Conservation (phyloP, 2,888 invertebrate species). For the Mesochorus sp. region DNA sequence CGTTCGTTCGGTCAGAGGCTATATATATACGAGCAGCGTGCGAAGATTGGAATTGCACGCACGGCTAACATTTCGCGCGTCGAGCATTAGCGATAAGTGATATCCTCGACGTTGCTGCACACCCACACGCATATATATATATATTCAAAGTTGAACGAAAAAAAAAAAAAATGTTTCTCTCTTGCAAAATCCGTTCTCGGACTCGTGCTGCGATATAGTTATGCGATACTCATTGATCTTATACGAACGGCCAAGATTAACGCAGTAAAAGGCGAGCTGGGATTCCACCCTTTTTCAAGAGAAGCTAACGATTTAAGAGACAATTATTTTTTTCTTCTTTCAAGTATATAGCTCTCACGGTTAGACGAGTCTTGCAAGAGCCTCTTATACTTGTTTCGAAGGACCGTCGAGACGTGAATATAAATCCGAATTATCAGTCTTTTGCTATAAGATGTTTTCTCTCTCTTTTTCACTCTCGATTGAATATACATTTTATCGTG, state of each 20-base stretch:
- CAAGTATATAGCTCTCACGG: background rate
- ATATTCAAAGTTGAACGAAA: too few species aligned
- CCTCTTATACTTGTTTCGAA: slow-evolving; percentile 22
- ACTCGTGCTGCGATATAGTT: slow-evolving; percentile 36
- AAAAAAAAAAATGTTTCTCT: background rate
- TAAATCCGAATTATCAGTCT: slow-evolving; percentile 51
- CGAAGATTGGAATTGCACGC: slow-evolving; percentile 18
- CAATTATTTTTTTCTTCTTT: background rate
- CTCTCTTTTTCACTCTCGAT: background rate
- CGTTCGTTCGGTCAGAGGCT: slow-evolving; percentile 10
- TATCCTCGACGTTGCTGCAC: background rate
- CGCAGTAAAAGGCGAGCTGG: slow-evolving; percentile 25
- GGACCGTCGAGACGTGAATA: background rate
- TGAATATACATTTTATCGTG: slow-evolving; percentile 21
- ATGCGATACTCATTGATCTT: slow-evolving; percentile 57
- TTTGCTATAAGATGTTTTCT: slow-evolving; percentile 25
- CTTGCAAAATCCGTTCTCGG: slow-evolving; percentile 23
- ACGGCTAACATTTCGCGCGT: slow-evolving; percentile 2
- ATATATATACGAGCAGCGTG: too few species aligned
- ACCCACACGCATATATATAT: slow-evolving; percentile 12
- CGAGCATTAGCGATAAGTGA: slow-evolving; percentile 16
- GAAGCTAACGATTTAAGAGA: slow-evolving; percentile 1
- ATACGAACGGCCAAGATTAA: slow-evolving; percentile 49
- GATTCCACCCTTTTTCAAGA: slow-evolving; percentile 5
- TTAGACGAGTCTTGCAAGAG: slow-evolving; percentile 10